Base-by-base conservation (phyloP, 2,797 vertebrate genomes). In the Huso huso region DNA sequence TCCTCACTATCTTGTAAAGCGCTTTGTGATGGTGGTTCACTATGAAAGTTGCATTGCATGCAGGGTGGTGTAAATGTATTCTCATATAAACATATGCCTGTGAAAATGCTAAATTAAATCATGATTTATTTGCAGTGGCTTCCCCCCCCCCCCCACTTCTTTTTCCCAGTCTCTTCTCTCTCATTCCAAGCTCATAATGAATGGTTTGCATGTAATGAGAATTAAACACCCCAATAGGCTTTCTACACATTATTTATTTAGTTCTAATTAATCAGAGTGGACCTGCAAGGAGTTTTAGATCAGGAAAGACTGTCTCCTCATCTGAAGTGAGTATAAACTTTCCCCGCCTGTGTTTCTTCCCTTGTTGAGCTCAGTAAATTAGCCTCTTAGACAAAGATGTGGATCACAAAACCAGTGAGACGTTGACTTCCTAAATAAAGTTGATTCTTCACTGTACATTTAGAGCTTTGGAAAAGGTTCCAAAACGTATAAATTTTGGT, bases 211-310 rank as follows among this genome's bases (percentile, higher is more conserved):
- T 84, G 81, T 85, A 80, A 82, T 66, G 70, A 82, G 78, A 87
- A 87, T 85, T 84, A 88, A 88, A 83, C 76, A 77, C 73, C 76
- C 76, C 81, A 88, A 86, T 79, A 81, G 79, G 73, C 72, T 82
- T 68, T 73, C 75, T 74, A 67, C 75, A 69, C 83, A 87, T 88
- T 86, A 88, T 87, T 90, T 87, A 89, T 89, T 88, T 85, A 87
- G 73, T 74, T 81, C 73, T 88, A 87, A 86, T 88, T 88, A 88
- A 86, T 79, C 87, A 75, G 85, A 86, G 80, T 81, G 81, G 81
- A 84, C 82, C 79, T 87, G 80, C 77, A 82, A 78, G 85, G 84
- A 84, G 85, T 86, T 83, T 78, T 55, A 10, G 53, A 55, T 55
- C 10, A 55, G n/a, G 53, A 55, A 10, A n/a, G 9, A 10, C 6